Evolutionary conservation across 2,113 vertebrate genomes (phyloP).

Genomic region (Heliornis fulica): DNA sequence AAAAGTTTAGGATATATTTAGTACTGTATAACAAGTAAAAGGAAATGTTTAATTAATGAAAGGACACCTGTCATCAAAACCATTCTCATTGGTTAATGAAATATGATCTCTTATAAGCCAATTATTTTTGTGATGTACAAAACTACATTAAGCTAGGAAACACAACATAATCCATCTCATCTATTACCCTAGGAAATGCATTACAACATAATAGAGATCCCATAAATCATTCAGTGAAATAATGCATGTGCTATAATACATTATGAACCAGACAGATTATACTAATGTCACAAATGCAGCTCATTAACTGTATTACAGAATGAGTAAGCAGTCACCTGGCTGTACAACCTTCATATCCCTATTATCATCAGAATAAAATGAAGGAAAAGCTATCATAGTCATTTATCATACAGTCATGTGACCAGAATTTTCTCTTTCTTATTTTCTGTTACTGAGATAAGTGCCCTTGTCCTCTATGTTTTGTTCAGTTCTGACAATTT

Average conservation of each 20-base stretch:
- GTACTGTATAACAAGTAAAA: not conserved
- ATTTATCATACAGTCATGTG: not conserved
- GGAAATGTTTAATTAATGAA: not conserved
- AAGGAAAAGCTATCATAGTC: not conserved
- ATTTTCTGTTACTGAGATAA: not conserved
- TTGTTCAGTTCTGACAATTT: not conserved
- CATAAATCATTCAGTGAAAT: constrained; percentile 44
- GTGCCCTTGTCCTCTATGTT: not conserved
- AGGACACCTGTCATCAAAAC: not conserved
- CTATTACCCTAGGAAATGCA: constrained; percentile 25
- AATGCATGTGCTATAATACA: not conserved
- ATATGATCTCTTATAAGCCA: not conserved
- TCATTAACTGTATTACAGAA: constrained; percentile 37
- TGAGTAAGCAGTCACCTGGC: constrained; percentile 19
- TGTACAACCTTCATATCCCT: constrained; percentile 9
- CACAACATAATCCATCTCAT: constrained; percentile 21
- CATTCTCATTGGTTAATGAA: not conserved
- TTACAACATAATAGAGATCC: constrained; percentile 17
- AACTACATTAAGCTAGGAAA: constrained; percentile 22
- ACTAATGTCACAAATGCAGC: constrained; percentile 30
- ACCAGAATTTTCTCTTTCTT: not conserved
- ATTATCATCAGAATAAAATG: not conserved
- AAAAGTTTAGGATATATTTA: not conserved
- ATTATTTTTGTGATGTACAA: constrained; percentile 10
- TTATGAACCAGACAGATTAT: constrained; percentile 37